Conservation (phyloP, 2,797 vertebrate species). For the Dendrocincla tyrannina region DNA sequence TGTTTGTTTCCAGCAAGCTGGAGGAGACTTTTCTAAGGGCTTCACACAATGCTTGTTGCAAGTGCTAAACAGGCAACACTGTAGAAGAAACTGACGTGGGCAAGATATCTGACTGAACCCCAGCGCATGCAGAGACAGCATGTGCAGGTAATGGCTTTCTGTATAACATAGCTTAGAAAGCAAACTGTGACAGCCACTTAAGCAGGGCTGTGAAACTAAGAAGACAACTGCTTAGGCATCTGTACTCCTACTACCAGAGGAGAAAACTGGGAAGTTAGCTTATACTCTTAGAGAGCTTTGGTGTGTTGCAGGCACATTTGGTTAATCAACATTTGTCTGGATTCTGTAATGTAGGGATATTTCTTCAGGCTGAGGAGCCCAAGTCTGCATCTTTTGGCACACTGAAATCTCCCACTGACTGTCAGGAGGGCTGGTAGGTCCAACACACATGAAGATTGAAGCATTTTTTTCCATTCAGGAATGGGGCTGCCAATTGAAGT, state of each 20-base stretch:
- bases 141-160: neutral
- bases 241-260: neutral
- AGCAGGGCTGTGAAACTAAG: neutral
- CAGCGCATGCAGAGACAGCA: neutral
- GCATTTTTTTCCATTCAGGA: neutral
- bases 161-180: neutral
- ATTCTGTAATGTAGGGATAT: neutral
- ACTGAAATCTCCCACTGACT: neutral
- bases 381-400: neutral
- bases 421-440: neutral
- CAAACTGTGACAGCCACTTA: neutral
- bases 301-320: neutral
- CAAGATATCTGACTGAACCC: neutral
- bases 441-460: neutral
- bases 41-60: neutral
- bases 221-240: neutral
- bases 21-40: neutral
- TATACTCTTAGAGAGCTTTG: neutral
- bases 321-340: neutral
- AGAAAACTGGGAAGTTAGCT: neutral
- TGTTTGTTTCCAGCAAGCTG: neutral
- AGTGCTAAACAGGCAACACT: neutral
- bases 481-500: neutral
- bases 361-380: neutral
- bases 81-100: neutral